Evolutionary conservation across 2,113 vertebrate genomes (phyloP).

Genomic region (Salvelinus fontinalis): DNA sequence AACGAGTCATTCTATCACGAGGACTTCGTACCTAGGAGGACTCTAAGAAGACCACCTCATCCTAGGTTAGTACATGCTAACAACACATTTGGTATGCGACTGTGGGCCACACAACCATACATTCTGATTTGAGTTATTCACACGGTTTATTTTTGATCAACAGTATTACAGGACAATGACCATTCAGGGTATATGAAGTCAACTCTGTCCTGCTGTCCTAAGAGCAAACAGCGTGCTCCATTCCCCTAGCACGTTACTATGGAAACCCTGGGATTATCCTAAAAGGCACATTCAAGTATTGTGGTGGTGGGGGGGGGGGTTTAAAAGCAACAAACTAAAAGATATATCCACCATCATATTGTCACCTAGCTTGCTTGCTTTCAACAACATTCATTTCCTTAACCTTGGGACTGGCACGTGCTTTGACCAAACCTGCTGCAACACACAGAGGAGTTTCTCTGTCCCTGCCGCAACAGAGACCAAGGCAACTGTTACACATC

Average conservation of each 20-base stretch:
- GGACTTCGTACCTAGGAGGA: not conserved
- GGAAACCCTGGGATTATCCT: conserved; percentile 28
- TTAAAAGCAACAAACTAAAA: conserved; percentile 23
- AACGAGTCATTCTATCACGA: conserved; percentile 7
- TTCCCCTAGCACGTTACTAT: conserved; percentile 4
- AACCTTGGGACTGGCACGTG: conserved; percentile 14
- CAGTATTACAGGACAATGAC: not conserved
- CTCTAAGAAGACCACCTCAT: too few relatives aligned
- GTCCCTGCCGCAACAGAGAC: conserved; percentile 19
- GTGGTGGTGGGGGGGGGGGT: not conserved
- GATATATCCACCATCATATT: not conserved
- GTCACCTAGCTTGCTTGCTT: not conserved
- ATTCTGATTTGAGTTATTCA: conserved; percentile 18
- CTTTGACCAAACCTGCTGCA: conserved; percentile 24
- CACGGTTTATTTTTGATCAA: not conserved
- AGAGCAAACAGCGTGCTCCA: conserved; percentile 16
- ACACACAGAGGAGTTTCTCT: too few relatives aligned
- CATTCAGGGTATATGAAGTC: not conserved
- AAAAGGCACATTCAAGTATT: conserved; percentile 61
- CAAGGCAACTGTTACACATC: not conserved
- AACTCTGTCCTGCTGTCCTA: conserved; percentile 12
- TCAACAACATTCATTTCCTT: not conserved
- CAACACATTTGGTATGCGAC: conserved; percentile 26
- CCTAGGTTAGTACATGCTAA: conserved; percentile 11
- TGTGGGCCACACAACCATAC: not conserved